A percentile compares a stretch with the other conserved stretches of the same genome.
Conservation (phyloP, 2,797 vertebrate species). For the Malurus splendens region DNA sequence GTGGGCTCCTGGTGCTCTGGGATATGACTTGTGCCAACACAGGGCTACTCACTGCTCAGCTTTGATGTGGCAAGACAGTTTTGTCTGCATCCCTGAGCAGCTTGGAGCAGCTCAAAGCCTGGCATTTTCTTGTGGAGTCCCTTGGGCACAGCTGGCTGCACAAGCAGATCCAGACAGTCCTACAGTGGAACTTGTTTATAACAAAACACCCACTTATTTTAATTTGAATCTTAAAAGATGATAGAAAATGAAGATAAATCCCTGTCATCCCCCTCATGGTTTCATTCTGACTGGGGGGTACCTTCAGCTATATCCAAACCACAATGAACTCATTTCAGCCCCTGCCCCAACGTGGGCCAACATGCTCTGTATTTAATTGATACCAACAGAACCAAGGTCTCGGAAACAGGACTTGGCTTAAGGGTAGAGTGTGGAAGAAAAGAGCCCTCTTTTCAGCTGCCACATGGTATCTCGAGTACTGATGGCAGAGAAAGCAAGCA, state of each 20-base stretch:
- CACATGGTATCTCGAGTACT: not conserved
- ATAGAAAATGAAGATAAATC: not conserved
- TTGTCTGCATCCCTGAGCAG: not conserved
- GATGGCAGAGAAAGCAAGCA: not conserved
- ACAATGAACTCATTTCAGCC: not conserved
- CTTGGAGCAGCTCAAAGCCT: not conserved
- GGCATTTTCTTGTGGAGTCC: not conserved
- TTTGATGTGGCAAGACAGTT: slow-evolving; percentile 5
- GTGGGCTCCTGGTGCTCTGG: not conserved
- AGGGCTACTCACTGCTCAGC: not conserved
- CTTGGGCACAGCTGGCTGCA: not conserved
- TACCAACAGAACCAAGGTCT: not conserved
- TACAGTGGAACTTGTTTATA: not conserved
- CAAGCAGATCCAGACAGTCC: not conserved
- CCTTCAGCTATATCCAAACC: not conserved
- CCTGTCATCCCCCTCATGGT: not conserved
- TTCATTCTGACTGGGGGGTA: not conserved
- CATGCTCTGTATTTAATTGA: not conserved
- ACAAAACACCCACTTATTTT: not conserved
- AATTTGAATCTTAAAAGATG: not conserved
- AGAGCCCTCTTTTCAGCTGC: not conserved
- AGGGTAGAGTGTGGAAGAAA: not conserved
- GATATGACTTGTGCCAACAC: not conserved
- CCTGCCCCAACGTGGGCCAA: not conserved
- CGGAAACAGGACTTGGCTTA: not conserved